These are phyloP conservation scores for Omphaloscelis lunosa DNA, from an alignment of 2,888 invertebrate genomes.

Conservation along the genomic window DNA sequence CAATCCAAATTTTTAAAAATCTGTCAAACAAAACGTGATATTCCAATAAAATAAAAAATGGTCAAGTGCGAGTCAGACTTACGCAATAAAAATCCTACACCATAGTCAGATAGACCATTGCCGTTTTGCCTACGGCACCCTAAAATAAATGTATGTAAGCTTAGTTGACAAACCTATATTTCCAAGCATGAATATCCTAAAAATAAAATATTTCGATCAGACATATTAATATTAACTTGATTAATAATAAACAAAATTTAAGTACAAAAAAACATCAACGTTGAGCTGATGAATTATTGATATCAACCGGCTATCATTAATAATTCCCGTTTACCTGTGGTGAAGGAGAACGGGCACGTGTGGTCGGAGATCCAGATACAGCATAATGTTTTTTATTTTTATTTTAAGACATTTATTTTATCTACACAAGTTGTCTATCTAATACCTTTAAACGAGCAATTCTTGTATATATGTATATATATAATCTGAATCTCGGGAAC, in stretches of 20 bases:
- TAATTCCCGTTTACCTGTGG: not conserved
- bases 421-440: too few relatives aligned
- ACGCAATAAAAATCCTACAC: not conserved
- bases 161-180: too few relatives aligned
- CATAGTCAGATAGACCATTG: too few relatives aligned
- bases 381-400: too few relatives aligned
- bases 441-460: too few relatives aligned
- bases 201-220: not conserved
- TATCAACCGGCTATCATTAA: not conserved
- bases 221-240: not conserved
- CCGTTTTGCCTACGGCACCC: not conserved
- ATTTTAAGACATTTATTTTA: too few relatives aligned
- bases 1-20: not conserved
- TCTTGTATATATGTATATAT: too few relatives aligned
- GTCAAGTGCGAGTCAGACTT: too few relatives aligned
- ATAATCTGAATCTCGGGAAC: too few relatives aligned
- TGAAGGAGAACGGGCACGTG: not conserved
- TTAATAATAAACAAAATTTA: slow-evolving; percentile 2
- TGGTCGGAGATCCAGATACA: not conserved
- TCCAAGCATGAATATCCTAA: not conserved
- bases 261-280: not conserved
- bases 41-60: not conserved
- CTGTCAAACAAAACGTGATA: too few relatives aligned
- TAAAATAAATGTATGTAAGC: not conserved
- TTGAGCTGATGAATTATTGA: slow-evolving; percentile 5